phyloP scores from a whole-genome alignment of 2,113 vertebrate species.

The Oophaga pumilio region DNA sequence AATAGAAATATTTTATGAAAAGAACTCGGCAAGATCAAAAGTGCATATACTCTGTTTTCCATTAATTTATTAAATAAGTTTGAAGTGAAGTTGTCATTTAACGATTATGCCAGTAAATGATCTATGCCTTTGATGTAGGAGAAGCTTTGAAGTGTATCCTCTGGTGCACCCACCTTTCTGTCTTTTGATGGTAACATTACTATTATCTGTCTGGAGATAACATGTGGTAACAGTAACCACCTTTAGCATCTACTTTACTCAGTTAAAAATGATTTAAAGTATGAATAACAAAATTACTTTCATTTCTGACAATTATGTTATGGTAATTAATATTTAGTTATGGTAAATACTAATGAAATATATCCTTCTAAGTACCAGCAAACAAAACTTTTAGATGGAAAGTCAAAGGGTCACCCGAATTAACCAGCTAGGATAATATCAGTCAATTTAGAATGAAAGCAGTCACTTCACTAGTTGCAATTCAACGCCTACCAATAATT shows the following conservation, averaged over 20 bases:
- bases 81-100: neutral
- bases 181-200: conserved; percentile 11
- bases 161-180: neutral
- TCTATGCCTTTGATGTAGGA: conserved; percentile 32
- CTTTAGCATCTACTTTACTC: neutral
- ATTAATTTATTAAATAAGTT: neutral
- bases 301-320: neutral
- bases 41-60: neutral
- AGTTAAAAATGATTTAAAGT: neutral
- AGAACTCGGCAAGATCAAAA: too few species aligned
- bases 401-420: too few species aligned
- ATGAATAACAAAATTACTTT: neutral
- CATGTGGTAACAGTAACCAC: conserved; percentile 33
- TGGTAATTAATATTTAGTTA: neutral
- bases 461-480: too few species aligned
- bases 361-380: too few species aligned
- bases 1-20: neutral
- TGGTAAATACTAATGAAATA: too few species aligned
- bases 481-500: too few species aligned
- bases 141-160: conserved; percentile 23
- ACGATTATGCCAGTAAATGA: neutral
- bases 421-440: too few species aligned
- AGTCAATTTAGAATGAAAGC: too few species aligned
- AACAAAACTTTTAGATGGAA: too few species aligned
- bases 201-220: conserved; percentile 14